Evolutionary conservation across 2,888 invertebrate genomes (phyloP).

Genomic region (Leptogaster cylindrica): DNA sequence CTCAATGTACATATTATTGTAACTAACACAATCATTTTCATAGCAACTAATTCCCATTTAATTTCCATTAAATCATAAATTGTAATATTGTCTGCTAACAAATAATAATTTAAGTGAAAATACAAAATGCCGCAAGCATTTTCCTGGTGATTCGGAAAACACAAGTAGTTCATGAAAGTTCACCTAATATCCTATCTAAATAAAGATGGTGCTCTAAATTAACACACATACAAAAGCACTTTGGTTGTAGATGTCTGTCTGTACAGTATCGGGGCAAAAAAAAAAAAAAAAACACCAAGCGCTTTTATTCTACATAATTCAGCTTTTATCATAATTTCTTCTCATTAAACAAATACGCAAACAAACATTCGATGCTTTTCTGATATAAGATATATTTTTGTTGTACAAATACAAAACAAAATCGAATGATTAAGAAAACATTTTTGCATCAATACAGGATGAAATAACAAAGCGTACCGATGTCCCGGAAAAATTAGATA

Average conservation of each 20-base stretch:
- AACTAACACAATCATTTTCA: slow-evolving; percentile 24
- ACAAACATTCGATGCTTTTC: slow-evolving; percentile 10
- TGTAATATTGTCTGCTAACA: no score
- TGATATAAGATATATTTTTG: slow-evolving; percentile 7
- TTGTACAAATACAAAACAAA: no score
- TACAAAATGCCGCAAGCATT: slow-evolving; percentile 8
- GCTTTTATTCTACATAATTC: slow-evolving; percentile 24
- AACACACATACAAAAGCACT: slow-evolving; percentile 9
- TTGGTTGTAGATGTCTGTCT: slow-evolving; percentile 28
- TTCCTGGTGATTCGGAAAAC: slow-evolving; percentile 44
- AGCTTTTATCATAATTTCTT: slow-evolving; percentile 31
- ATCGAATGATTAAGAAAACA: no score
- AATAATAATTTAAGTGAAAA: neutral
- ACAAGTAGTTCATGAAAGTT: slow-evolving; percentile 46
- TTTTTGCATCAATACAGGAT: slow-evolving; percentile 43
- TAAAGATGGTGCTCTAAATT: neutral
- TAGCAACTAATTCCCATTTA: no score
- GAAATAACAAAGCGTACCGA: slow-evolving; percentile 23
- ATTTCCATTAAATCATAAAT: no score
- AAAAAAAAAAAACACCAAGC: no score
- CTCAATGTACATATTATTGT: slow-evolving; percentile 31
- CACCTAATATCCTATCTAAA: neutral
- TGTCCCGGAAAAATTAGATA: slow-evolving; percentile 56
- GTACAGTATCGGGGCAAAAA: slow-evolving; percentile 18
- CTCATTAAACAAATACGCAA: neutral